Evolutionary conservation across 1,140 invertebrate genomes (phyloP).

Genomic region (Epicauta chinensis): DNA sequence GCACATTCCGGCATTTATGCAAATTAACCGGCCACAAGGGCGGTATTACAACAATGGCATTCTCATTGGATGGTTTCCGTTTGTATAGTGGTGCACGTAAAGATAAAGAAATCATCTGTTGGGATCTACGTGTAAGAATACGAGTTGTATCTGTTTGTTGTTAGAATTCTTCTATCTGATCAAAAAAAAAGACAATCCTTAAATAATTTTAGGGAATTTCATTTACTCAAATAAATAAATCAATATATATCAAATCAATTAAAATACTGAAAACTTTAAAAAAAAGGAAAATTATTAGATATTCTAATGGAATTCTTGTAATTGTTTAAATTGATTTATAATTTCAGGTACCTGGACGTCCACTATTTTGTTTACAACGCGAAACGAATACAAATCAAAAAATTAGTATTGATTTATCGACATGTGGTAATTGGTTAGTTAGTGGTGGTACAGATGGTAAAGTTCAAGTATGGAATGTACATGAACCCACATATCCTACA

Average conservation of each 20-base stretch:
- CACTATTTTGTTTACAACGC: conserved; percentile 63
- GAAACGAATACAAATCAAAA: conserved; percentile 85
- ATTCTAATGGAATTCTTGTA: neutral
- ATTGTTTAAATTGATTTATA: neutral
- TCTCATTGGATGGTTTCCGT: conserved; percentile 71
- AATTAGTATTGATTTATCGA: conserved; percentile 78
- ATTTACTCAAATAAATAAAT: too few relatives aligned
- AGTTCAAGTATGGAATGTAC: conserved; percentile 66
- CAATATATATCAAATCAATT: too few relatives aligned
- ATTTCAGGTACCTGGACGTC: conserved; percentile 49
- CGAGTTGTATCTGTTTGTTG: neutral
- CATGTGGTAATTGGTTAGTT: conserved; percentile 60
- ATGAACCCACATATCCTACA: conserved; percentile 40
- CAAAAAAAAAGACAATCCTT: too few relatives aligned
- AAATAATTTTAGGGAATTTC: too few relatives aligned
- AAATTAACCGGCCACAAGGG: conserved; percentile 60
- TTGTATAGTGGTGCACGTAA: conserved; percentile 80
- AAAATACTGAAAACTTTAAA: too few relatives aligned
- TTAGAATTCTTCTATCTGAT: too few relatives aligned
- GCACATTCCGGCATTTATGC: conserved; percentile 52
- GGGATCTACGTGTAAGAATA: conserved; percentile 81
- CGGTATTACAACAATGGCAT: conserved; percentile 84
- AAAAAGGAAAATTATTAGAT: neutral
- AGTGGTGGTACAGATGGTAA: conserved; percentile 71
- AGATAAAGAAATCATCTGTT: conserved; percentile 68